phyloP scores from a whole-genome alignment of 2,888 invertebrate species.

The Steinernema hermaphroditum region DNA sequence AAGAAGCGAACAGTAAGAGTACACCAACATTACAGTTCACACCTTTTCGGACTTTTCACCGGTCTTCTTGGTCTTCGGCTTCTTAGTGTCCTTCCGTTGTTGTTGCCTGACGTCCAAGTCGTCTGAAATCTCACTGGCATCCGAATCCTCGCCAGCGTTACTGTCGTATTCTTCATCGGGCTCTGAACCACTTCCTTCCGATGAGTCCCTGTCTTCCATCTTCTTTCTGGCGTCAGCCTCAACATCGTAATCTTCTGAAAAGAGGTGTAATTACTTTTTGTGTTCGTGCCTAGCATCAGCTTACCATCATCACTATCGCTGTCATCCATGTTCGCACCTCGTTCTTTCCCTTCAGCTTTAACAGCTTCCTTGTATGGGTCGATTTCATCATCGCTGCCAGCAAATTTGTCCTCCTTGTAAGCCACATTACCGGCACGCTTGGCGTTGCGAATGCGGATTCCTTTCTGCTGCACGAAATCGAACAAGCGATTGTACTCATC shows the following conservation, averaged over 20 bases:
- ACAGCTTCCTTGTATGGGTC: constrained; percentile 94
- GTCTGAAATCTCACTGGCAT: constrained; percentile 39
- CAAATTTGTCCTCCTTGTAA: constrained; percentile 74
- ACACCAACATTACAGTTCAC: background rate
- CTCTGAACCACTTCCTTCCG: constrained; percentile 64
- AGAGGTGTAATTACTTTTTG: too few species aligned
- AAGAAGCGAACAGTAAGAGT: too few species aligned
- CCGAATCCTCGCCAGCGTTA: constrained; percentile 36
- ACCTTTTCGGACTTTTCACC: constrained; percentile 36
- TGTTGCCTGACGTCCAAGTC: constrained; percentile 36
- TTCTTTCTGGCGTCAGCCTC: constrained; percentile 55
- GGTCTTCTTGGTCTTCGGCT: constrained; percentile 66
- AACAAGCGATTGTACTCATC: constrained; percentile 94
- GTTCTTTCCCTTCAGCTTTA: constrained; percentile 81
- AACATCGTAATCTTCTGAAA: constrained; percentile 63
- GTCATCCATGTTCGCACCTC: constrained; percentile 68
- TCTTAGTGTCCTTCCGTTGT: constrained; percentile 38
- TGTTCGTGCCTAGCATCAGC: background rate
- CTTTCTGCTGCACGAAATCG: constrained; percentile 90
- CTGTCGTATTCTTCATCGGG: constrained; percentile 67
- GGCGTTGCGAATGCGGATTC: constrained; percentile 88
- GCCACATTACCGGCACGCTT: constrained; percentile 73
- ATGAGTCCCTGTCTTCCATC: constrained; percentile 45
- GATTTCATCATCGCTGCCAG: constrained; percentile 76
- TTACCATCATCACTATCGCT: constrained; percentile 54